Percentiles rank a stretch among this genome's conserved stretches.
Evolutionary conservation across 2,888 invertebrate genomes (phyloP).

Genomic region (Agonopterix arenella): DNA sequence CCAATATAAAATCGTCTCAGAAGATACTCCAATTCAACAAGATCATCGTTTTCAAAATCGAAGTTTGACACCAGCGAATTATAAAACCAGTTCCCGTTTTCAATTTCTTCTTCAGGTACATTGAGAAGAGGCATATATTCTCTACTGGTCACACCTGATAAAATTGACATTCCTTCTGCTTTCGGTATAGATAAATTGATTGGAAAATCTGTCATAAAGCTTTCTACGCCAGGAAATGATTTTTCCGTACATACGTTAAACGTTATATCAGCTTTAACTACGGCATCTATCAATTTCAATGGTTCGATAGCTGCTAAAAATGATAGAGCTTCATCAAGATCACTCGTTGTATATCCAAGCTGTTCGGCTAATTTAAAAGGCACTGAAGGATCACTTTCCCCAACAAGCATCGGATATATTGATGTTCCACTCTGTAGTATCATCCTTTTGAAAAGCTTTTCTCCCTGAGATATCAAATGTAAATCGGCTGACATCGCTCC

Average conservation of each 20-base stretch:
- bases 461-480: constrained; percentile 31
- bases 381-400: constrained; percentile 24
- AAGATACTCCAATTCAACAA: constrained; percentile 9
- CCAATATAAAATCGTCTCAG: constrained; percentile 3
- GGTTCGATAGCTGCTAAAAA: constrained; percentile 24
- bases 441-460: constrained; percentile 31
- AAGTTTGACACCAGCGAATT: constrained; percentile 7
- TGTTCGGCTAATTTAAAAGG: constrained; percentile 31
- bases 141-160: constrained; percentile 45
- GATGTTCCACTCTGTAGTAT: constrained; percentile 43
- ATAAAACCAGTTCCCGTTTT: background rate
- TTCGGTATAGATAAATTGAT: constrained; percentile 27
- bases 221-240: constrained; percentile 30
- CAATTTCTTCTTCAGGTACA: background rate
- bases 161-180: constrained; percentile 28
- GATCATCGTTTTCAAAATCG: constrained; percentile 15
- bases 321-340: constrained; percentile 26
- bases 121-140: constrained; percentile 8
- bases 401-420: constrained; percentile 21
- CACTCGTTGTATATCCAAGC: constrained; percentile 23
- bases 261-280: constrained; percentile 13
- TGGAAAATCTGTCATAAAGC: constrained; percentile 34
- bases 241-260: constrained; percentile 40
- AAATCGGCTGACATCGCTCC: constrained; percentile 40
- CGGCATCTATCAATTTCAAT: constrained; percentile 24